A percentile compares a stretch with the other conserved stretches of the same genome.
These are phyloP conservation scores for Nannoperca obscura DNA, from an alignment of 2,797 vertebrate species.

Conservation along the genomic window DNA sequence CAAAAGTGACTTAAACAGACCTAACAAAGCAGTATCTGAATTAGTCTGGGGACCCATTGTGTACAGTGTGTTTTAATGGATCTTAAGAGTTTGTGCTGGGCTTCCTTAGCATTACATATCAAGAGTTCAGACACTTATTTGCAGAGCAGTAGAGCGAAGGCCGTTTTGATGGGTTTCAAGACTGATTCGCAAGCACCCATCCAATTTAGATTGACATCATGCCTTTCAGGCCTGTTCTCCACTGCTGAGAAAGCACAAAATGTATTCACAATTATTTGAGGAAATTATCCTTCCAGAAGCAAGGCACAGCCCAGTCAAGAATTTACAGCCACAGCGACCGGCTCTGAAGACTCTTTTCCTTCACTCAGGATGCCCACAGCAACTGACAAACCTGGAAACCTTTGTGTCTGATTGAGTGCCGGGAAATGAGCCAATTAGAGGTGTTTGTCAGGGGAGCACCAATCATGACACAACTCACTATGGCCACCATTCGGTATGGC, in stretches of 20 bases:
- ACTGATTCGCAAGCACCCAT: slow-evolving; percentile 37
- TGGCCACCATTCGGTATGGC: background rate
- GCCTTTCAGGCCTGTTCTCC: slow-evolving; percentile 44
- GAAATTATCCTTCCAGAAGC: slow-evolving; percentile 33
- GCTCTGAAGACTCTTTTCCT: slow-evolving; percentile 47
- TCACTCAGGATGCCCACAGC: slow-evolving; percentile 46
- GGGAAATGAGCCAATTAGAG: slow-evolving; percentile 72
- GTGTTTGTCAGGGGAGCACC: slow-evolving; percentile 61
- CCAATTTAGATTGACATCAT: slow-evolving; percentile 48
- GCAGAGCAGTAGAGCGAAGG: slow-evolving; percentile 23
- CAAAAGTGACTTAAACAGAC: background rate
- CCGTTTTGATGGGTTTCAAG: slow-evolving; percentile 25
- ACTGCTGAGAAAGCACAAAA: slow-evolving; percentile 59
- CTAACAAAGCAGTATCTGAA: background rate
- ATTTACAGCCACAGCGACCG: slow-evolving; percentile 42
- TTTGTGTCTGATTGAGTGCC: slow-evolving; percentile 55
- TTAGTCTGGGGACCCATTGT: background rate
- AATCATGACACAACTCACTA: slow-evolving; percentile 49
- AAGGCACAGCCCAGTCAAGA: slow-evolving; percentile 33
- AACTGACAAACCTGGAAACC: slow-evolving; percentile 63
- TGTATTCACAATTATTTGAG: slow-evolving; percentile 39
- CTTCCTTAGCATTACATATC: background rate
- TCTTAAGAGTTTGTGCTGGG: background rate
- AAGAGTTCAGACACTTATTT: slow-evolving; percentile 24
- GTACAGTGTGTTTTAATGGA: slow-evolving; percentile 1